Base-by-base conservation (phyloP, 2,888 invertebrate genomes). In the Habroteleia sp. region DNA sequence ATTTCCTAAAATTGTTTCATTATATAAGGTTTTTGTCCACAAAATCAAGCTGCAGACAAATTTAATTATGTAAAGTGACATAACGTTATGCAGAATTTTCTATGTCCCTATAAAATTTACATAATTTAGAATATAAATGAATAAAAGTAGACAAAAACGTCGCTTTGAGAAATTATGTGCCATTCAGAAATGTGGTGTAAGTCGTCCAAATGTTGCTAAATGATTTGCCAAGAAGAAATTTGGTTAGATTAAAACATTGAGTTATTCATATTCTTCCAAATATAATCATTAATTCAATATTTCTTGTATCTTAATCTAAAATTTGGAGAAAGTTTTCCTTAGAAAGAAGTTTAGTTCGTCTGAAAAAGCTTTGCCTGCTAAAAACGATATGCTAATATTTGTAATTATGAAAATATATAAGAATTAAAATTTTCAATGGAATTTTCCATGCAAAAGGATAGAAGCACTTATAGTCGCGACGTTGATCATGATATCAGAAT, bases 11-110 rank as follows among this genome's bases (percentile, higher is more conserved):
- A 39, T 62, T 20, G 39, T 16, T 17, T 11, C 13, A 37, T 62
- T 62, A 48, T 23, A 11, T 62, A 62, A 62, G 29, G 20, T 48
- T 62, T 62, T 62, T 48, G 37, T 41, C 20, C 13, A 25, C 13
- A 62, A 46, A 44, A 20, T 4, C 39, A 16, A 11, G 23, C 1
- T 44, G 46, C 31, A 62, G 48, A 62, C 46, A 62, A 62, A 62
- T 62, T 31, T 62, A 62, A 62, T 62, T 62, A 62, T 62, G 62
- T 48, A 62, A 60, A 60, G 39, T 62, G 62, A 48, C 39, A 62
- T 39, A 48, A 50, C 41, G 31, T 62, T 62, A 41, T 37, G 29
- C 62, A 62, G 16, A 39, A 39, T 50, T 41, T 39, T 62, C 31
- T 41, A 17, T 23, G 3, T 23, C 11, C 41, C 23, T 17, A 62